Base-by-base conservation (phyloP, 2,797 vertebrate genomes). In the Eulemur mongoz region DNA sequence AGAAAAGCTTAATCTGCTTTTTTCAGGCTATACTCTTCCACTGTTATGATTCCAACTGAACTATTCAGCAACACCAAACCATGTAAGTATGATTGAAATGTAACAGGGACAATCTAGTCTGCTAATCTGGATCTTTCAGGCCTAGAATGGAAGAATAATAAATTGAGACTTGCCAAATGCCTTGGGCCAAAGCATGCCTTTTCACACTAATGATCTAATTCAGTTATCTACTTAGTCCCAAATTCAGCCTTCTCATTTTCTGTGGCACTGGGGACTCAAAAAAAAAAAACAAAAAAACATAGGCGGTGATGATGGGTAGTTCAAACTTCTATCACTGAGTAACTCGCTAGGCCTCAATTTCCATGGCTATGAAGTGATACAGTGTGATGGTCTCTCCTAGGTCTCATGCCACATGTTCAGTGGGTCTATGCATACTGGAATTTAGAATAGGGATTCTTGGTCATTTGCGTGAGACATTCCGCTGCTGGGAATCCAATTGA, bases 171-270 rank as follows among this genome's bases (percentile, higher is more conserved):
- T 91, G 65, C 90, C 73, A 91, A 91, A 63, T 90, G 88, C 94
- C 91, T 92, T 72, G 93, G 91, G 93, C 75, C 57, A 91, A 86
- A 94, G 30, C 82, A 69, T 91, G 59, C 65, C 70, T 96, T 97
- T 92, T 96, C 79, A 94, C 79, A 76, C 70, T 94, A 96, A 91
- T 89, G 89, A 91, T 93, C 70, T 93, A 95, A 98, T 95, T 95
- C 80, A 84, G 73, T 93, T 97, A 61, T 89, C 96, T 95, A 84
- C 54, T 59, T 80, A 69, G 92, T 95, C 61, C 75, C 75, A 83
- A 18, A 94, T 90, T 95, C 91, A 96, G 72, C 27, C 48, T 85
- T 88, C 93, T 72, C 27, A 59, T 83, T 94, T 48, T 93, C 12
- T 80, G 38, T 50, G 59, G 73, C 69, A 40, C 40, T 70, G 52